phyloP scores from a whole-genome alignment of 2,888 invertebrate species.

The Cheiracanthium punctorium region DNA sequence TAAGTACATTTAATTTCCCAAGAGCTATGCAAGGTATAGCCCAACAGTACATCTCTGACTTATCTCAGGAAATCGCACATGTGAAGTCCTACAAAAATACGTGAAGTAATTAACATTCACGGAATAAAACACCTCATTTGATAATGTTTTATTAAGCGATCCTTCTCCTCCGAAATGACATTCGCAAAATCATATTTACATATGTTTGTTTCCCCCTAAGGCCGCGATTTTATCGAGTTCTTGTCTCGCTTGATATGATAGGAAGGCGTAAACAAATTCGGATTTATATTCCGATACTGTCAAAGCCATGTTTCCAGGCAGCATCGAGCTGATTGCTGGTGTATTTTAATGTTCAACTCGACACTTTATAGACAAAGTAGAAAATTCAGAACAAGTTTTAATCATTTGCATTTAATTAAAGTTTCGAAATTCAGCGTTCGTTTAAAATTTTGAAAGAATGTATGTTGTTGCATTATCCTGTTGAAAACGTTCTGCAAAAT shows the following conservation, averaged over 20 bases:
- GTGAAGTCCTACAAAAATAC: no score
- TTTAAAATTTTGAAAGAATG: no score
- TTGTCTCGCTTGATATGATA: background rate
- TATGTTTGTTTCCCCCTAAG: conserved; percentile 1
- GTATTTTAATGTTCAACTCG: background rate
- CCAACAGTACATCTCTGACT: no score
- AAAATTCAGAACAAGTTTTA: background rate
- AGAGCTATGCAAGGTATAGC: no score
- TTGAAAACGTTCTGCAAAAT: no score
- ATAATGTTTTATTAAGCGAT: background rate
- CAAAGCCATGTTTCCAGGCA: background rate
- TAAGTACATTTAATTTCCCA: no score
- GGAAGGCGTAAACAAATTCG: background rate
- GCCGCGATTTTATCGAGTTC: background rate
- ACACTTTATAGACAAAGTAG: background rate
- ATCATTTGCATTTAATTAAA: background rate
- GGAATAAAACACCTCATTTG: background rate
- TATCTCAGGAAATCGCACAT: no score
- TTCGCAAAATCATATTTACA: background rate
- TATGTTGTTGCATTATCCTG: no score
- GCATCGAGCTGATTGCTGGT: background rate
- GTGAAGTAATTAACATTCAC: background rate
- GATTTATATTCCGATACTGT: background rate
- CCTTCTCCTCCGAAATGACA: background rate
- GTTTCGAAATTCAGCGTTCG: no score